Evolutionary conservation across 2,888 invertebrate genomes (phyloP).

Genomic region (Holacanthella duospinosa): DNA sequence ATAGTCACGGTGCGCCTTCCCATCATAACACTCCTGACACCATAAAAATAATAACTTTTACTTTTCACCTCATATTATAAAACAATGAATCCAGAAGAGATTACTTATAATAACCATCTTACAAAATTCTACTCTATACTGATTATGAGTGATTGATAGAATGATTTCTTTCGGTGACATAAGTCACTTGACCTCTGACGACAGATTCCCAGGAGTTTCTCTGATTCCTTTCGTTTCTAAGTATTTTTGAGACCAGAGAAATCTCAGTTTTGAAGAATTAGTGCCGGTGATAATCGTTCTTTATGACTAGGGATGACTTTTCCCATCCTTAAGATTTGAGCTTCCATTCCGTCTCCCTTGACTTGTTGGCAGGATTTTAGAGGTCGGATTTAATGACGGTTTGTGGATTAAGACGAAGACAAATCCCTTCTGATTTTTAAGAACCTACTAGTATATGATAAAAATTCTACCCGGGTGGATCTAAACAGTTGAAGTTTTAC

Average conservation of each 20-base stretch:
- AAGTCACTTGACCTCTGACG: background rate
- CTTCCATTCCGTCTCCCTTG: background rate
- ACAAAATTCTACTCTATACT: too few species aligned
- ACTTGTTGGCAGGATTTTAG: background rate
- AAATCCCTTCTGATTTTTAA: background rate
- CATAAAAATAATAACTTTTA: too few species aligned
- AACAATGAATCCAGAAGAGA: too few species aligned
- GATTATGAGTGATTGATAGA: too few species aligned
- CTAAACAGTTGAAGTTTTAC: background rate
- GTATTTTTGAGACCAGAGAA: too few species aligned
- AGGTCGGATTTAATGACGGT: background rate
- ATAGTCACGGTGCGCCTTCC: too few species aligned
- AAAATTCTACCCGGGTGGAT: slow-evolving; percentile 3
- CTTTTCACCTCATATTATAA: too few species aligned
- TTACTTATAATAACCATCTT: too few species aligned
- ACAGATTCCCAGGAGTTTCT: background rate
- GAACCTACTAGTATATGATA: too few species aligned
- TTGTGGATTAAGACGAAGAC: background rate
- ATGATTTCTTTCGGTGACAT: too few species aligned
- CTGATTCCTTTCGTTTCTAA: background rate
- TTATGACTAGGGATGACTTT: background rate
- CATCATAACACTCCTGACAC: too few species aligned
- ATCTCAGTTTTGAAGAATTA: background rate
- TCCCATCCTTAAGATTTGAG: background rate
- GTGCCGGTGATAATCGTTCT: background rate